Base-by-base conservation (phyloP, 2,113 vertebrate genomes). In the Hippocampus guttulatus region DNA sequence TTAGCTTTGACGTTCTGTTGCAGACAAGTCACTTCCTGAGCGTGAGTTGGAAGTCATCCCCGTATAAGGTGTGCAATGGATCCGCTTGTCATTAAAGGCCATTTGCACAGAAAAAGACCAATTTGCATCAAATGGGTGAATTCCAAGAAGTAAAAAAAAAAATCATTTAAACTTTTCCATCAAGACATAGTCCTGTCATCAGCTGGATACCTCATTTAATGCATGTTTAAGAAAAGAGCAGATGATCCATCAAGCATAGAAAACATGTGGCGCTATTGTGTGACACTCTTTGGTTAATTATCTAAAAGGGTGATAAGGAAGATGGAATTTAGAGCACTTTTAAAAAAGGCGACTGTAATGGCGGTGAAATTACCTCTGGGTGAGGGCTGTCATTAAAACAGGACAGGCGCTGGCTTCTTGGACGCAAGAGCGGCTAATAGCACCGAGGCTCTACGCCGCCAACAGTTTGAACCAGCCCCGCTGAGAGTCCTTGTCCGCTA, bases 311-410 rank as follows among this genome's bases (percentile, higher is more conserved):
- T 84, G 81, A 90, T 88, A 91, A 93, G 93, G 92, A 92, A 92
- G 91, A 92, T 92, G 91, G 90, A 92, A 92, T 93, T 93, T 91
- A 91, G 84, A 91, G 33, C 90, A 92, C 91, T 91, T 92, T 93
- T 91, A 93, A 92, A 91, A 38, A 91, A 84, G 75, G 71, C 74
- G 76, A 88, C 85, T 91, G 51, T 92, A 92, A 93, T 93, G 91
- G 91, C 74, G 33, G 75, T 86, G 80, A 93, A 93, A 93, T 93
- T 93, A 91, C 91, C 81, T 90, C 88, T 84, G 81, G 81, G 81
- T 84, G 84, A 93, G 85, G 91, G 90, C 91, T 93, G 92, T 92
- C 92, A 93, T 92, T 93, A 93, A 92, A 91, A 88, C 78, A 79
- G 85, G 90, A 90, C 90, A 89, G 88, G 87, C 87, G 87, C 88